Base-by-base conservation (phyloP, 2,888 invertebrate genomes). In the Tetragonisca angustula region DNA sequence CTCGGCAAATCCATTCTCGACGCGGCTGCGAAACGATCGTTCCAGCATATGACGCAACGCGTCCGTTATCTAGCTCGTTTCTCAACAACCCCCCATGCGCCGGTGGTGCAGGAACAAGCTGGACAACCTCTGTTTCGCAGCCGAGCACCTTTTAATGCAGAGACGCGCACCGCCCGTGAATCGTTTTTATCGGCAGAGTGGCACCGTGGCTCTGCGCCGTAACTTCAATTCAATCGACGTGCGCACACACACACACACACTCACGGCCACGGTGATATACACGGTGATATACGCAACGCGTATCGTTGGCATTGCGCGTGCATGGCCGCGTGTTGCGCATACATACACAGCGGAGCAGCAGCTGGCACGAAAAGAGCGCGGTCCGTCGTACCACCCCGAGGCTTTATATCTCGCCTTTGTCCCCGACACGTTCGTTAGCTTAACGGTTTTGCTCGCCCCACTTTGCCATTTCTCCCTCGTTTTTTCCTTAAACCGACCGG, bases 171-270 rank as follows among this genome's bases (percentile, higher is more conserved):
- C 74, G 65, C 76, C 79, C 87, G 85, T 83, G 86, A 87, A 87
- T 85, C 87, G 85, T 85, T 87, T 50, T 87, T 87, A 87, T 87
- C 87, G 87, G 67, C 24, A 21, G 54, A 52, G 27, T 27, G 27
- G 56, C 56, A 43, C 9, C 43, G 43, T 56, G 50, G 70, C 32
- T 11, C 54, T 6, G 54, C 67, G 76, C 62, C 83, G 88, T 84
- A 84, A 88, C 88, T 88, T 84, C 84, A 82, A 86, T 88, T 88
- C 84, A 88, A 88, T 88, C 88, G 88, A 78, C 78, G 79, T 70
- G 72, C 83, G 70, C 71, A 73, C 71, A 70, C n/a, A n/a, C n/a
- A n/a, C n/a, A n/a, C n/a, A n/a, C n/a, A n/a, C n/a, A n/a, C n/a
- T n/a, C n/a, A n/a, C 74, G 76, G 80, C 80, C 87, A 21, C 80